Evolutionary conservation across 2,113 vertebrate genomes (phyloP), one percentile per base, ranked within the genome.

Genomic region (Cygnus atratus): DNA sequence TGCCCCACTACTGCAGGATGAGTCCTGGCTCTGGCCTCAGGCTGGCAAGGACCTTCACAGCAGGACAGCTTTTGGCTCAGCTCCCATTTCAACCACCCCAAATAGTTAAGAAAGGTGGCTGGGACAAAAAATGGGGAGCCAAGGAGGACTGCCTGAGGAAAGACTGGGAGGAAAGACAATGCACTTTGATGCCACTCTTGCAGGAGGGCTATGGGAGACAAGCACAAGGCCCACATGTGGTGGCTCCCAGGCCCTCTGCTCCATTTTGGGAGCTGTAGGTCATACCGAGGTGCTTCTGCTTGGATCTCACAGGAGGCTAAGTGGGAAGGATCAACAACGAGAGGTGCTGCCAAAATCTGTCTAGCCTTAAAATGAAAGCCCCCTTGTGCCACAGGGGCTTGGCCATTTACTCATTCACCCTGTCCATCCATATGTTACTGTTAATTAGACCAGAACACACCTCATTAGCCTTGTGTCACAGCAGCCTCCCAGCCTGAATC

Each of bases 161-260:
- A 25, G 35, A 7, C 25, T 61, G 26, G 16, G 50, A 70, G 92
- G 26, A 17, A 77, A 29, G 7, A 61, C 33, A 29, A 26, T 5
- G 44, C 15, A 5, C 3, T 39, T 29, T 41, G 18, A 7, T 59
- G 3, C 13, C 0, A 0, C 16, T 46, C 12, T 1, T 37, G 58
- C 13, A 63, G 63, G 10, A 41, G 10, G 10, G 10, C 10, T 1
- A 9, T 6, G 29, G 28, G 17, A 71, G 7, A 6, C 16, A 76
- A 76, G 28, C 35, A 35, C 29, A 39, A 11, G 19, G 13, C 10
- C 10, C 13, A 65, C 5, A 7, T 0, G 1, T 16, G 58, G 15
- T 22, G 21, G 9, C 28, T 76, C 18, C 14, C 1, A 1, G 29
- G 41, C 18, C 10, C 13, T 62, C 58, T 58, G 33, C 26, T 66